These are phyloP conservation scores for Cepaea nemoralis DNA, from an alignment of 1,140 invertebrate species.

Conservation along the genomic window DNA sequence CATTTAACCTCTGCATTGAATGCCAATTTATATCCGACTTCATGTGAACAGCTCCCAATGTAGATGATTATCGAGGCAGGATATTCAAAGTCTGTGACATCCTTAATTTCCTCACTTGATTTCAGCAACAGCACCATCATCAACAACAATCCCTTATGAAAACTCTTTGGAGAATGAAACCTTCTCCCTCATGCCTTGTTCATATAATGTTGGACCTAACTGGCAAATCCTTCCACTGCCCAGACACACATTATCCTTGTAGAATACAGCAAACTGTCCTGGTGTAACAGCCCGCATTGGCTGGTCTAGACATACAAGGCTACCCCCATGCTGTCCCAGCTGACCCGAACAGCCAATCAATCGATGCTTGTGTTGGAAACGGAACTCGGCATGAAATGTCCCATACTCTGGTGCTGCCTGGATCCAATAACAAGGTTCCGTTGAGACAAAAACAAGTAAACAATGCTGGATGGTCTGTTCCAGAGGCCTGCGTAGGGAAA, in stretches of 20 bases:
- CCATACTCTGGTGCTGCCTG: constrained; percentile 75
- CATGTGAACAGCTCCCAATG: no score
- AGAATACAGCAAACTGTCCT: constrained; percentile 89
- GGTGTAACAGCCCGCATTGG: constrained; percentile 83
- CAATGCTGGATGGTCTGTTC: constrained; percentile 84
- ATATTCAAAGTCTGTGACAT: no score
- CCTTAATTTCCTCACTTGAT: no score
- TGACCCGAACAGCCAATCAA: constrained; percentile 79
- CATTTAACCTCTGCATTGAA: no score
- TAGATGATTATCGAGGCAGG: no score
- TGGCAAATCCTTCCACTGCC: constrained; percentile 85
- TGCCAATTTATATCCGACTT: no score
- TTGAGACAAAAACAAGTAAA: constrained; percentile 79
- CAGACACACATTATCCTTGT: constrained; percentile 84
- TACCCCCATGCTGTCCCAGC: constrained; percentile 37
- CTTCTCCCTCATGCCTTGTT: constrained; percentile 53
- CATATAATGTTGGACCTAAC: constrained; percentile 69
- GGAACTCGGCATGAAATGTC: constrained; percentile 79
- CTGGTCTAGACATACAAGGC: constrained; percentile 51
- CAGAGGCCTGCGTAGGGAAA: constrained; percentile 82
- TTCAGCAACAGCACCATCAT: no score
- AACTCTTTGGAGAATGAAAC: constrained; percentile 44
- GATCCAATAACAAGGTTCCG: constrained; percentile 87
- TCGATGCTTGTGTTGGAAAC: constrained; percentile 88
- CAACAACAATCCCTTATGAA: no score